Evolutionary conservation across 1,140 invertebrate genomes (phyloP), one percentile per base, ranked within the genome.

Genomic region (Colletes latitarsis): DNA sequence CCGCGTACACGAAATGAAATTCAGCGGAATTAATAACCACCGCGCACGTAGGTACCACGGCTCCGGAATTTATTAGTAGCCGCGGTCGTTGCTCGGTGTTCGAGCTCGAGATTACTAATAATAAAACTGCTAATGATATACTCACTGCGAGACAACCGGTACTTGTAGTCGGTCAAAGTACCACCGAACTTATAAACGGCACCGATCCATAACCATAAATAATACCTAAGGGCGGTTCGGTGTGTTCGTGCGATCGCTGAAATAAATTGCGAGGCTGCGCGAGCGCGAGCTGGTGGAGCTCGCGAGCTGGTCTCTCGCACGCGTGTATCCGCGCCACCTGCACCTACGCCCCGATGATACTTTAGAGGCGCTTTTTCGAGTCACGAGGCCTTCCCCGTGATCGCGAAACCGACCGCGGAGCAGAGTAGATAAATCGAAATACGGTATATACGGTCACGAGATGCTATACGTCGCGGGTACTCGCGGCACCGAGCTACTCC

Each of bases 61-160:
- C 30, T 8, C 43, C 30, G 53, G 63, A 75, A 80, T 80, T 80
- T 80, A 80, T 80, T 74, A 75, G 78, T 55, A 60, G 75, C 52
- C 43, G 43, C 46, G 57, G 21, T 68, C 72, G 72, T 70, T 43
- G 60, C 46, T 21, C 71, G 78, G 41, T 55, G 66, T 66, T 39
- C 62, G 62, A 43, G 9, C 76, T n/a, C 73, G 53, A 70, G 68
- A 69, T 64, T 85, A 85, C 81, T 85, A 85, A 85, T 85, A 85
- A 85, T 85, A 85, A 85, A 85, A 85, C 60, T 85, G 79, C 55
- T 85, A 81, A 85, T 85, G 84, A 85, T 85, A 85, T 85, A 85
- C 84, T 85, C 79, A 85, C 84, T 85, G 49, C 70, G 79, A 84
- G 74, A 84, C 83, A 81, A 81, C 77, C 72, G 73, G 84, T 85